Conservation (phyloP, 2,113 vertebrate species). For the Leucoraja erinaceus region DNA sequence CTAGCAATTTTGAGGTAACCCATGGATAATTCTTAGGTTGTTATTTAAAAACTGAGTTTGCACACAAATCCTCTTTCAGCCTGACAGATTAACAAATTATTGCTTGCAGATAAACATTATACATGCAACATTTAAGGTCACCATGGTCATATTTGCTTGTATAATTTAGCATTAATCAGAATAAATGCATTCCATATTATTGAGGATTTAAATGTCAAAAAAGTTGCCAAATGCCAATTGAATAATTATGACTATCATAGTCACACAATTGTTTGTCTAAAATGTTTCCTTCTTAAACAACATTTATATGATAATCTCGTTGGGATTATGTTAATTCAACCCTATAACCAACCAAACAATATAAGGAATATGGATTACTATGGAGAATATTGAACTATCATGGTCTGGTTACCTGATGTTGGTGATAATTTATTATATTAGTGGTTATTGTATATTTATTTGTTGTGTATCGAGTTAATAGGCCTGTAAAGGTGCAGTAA, state of each 20-base stretch:
- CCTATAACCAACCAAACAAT: no score
- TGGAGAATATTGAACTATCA: no score
- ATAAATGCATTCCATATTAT: not conserved
- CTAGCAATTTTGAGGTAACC: not conserved
- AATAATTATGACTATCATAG: not conserved
- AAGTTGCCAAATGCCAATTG: not conserved
- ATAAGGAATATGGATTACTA: no score
- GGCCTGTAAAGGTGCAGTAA: no score
- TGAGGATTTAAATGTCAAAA: not conserved
- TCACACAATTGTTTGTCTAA: not conserved
- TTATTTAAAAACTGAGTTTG: not conserved
- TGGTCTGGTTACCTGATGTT: no score
- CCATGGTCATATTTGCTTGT: not conserved
- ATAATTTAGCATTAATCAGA: not conserved
- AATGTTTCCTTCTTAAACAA: conserved; percentile 4
- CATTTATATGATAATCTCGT: not conserved
- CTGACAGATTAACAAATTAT: not conserved
- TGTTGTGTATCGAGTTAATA: no score
- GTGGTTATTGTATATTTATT: no score
- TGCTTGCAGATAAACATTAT: not conserved
- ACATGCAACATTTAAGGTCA: not conserved
- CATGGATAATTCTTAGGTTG: not conserved
- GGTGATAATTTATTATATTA: no score
- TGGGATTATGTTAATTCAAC: not conserved
- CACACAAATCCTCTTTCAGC: not conserved